phyloP scores from a whole-genome alignment of 2,797 vertebrate species.

The Eidolon dupreanum region DNA sequence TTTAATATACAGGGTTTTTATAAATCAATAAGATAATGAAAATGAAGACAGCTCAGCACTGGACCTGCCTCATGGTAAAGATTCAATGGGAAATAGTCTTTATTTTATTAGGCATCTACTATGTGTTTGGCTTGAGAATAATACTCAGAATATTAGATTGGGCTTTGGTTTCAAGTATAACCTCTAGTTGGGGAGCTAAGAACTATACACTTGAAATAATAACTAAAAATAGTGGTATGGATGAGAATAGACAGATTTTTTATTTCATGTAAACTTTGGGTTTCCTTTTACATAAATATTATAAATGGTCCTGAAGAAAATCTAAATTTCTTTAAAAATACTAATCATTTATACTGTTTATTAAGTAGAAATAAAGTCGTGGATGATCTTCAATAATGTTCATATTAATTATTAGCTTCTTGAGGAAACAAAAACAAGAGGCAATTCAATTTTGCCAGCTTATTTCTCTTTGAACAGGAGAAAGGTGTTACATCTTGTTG shows the following conservation, averaged over 20 bases:
- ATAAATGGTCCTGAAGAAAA: neutral
- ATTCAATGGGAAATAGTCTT: neutral
- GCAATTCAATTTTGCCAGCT: conserved; percentile 6
- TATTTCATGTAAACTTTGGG: neutral
- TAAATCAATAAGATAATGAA: neutral
- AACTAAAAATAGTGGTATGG: neutral
- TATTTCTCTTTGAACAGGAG: conserved; percentile 49
- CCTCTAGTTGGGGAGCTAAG: neutral
- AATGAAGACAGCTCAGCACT: neutral
- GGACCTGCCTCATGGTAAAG: neutral
- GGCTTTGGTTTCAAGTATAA: neutral
- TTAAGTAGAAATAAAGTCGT: neutral
- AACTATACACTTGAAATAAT: neutral
- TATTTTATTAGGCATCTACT: neutral
- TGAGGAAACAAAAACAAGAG: neutral
- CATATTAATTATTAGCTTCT: conserved; percentile 32
- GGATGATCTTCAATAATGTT: neutral
- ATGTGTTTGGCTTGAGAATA: neutral
- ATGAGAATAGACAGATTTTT: neutral
- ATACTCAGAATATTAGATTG: neutral
- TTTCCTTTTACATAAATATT: conserved; percentile 19
- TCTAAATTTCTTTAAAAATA: neutral
- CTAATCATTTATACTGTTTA: neutral
- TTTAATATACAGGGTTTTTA: neutral
- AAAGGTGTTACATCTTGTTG: conserved; percentile 28